Base-by-base conservation (phyloP, 2,888 invertebrate genomes). In the Cephus rjabovi region DNA sequence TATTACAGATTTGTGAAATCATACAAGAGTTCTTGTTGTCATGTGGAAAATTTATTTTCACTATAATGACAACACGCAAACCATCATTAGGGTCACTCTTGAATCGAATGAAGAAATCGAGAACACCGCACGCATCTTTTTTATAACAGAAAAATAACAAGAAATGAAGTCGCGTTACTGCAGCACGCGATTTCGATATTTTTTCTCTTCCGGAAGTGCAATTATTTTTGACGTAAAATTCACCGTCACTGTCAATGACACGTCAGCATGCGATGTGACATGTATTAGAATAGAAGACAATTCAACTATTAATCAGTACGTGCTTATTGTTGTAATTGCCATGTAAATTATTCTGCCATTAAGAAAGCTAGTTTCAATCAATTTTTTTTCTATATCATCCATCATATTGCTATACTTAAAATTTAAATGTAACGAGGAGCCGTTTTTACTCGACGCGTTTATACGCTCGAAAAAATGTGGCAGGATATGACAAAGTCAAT, bases 151-250 rank as follows among this genome's bases (percentile, higher is more conserved):
- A 56, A 23, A 56, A 23, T 56, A 23, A 23, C 23, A 56, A 56
- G 56, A 56, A 56, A 71, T 3, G 33, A 71, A 33, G 31, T 71
- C 33, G 31, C 31, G 12, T 30, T 9, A 23, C 71, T 71, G 71
- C 71, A 71, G 12, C 71, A 71, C 71, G 71, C 71, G 71, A 71
- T 71, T 31, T 34, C 31, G 71, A 71, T 12, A 71, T 71, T 71
- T 30, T 30, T 31, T 34, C 33, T 12, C 9, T 23, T 71, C 31
- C 71, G 56, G 34, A 31, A 71, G 71, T 71, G 71, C 71, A 71
- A 71, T 71, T 34, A 71, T 31, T 34, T 71, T 15, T 15, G 71
- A 71, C 31, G 34, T 33, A 71, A 71, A 71, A 31, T 56, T 56
- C 23, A 56, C 23, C 56, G 56, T 6, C 9, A 23, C 15, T 9